These are phyloP conservation scores for Labeo calbasu DNA, from an alignment of 2,797 vertebrate genomes.

Conservation along the genomic window DNA sequence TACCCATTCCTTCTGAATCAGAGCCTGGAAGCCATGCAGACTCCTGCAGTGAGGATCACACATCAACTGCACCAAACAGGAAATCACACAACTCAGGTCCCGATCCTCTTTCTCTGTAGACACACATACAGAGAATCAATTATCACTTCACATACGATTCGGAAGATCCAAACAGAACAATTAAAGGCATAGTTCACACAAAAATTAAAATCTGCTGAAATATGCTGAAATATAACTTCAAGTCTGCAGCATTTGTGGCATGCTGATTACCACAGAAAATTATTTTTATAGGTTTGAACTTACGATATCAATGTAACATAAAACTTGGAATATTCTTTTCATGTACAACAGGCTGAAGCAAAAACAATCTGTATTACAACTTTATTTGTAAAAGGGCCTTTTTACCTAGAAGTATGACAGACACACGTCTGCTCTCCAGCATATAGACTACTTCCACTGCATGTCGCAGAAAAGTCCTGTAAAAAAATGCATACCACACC, in stretches of 20 bases:
- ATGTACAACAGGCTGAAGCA: too few species aligned
- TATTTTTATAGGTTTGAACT: background rate
- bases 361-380: background rate
- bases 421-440: constrained; percentile 86
- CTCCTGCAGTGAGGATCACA: constrained; percentile 93
- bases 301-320: too few species aligned
- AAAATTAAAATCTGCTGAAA: background rate
- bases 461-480: constrained; percentile 87
- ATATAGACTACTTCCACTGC: constrained; percentile 89
- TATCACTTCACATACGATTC: background rate
- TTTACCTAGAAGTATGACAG: constrained; percentile 93
- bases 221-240: background rate
- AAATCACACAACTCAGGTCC: constrained; percentile 90
- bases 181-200: too few species aligned
- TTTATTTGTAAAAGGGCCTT: constrained; percentile 19
- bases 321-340: too few species aligned
- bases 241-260: background rate
- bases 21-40: constrained; percentile 90
- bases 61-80: constrained; percentile 94
- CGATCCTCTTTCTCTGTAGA: constrained; percentile 91
- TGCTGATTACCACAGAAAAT: background rate
- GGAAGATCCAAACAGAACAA: background rate
- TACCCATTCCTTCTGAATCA: constrained; percentile 99
- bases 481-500: constrained; percentile 45
- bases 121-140: background rate